Evolutionary conservation across 2,888 invertebrate genomes (phyloP).

Genomic region (Rhorus exstirpatorius): DNA sequence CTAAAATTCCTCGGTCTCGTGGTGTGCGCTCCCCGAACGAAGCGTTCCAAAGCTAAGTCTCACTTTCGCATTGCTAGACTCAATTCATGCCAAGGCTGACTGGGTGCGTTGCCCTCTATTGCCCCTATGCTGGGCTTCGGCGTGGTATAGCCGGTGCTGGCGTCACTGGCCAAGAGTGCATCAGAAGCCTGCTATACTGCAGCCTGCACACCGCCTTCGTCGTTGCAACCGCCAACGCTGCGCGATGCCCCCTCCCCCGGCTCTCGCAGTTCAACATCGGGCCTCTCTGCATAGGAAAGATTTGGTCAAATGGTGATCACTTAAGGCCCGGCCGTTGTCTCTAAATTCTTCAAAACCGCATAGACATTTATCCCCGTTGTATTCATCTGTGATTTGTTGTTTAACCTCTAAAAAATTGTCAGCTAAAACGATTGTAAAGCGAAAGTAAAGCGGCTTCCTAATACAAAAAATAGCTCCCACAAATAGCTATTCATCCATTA

Average conservation of each 20-base stretch:
- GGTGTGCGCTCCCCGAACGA: conserved; percentile 51
- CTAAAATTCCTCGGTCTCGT: conserved; percentile 67
- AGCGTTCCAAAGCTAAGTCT: conserved; percentile 77
- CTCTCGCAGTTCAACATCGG: conserved; percentile 50
- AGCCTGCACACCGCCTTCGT: conserved; percentile 52
- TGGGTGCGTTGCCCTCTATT: conserved; percentile 86
- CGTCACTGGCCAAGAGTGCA: conserved; percentile 78
- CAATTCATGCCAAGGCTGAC: conserved; percentile 86
- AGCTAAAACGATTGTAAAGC: too few relatives aligned
- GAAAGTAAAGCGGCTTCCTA: too few relatives aligned
- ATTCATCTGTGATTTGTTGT: too few relatives aligned
- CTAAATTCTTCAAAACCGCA: background rate
- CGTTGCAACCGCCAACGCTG: conserved; percentile 65
- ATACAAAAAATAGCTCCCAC: too few relatives aligned
- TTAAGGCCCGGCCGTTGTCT: background rate
- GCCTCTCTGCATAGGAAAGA: conserved; percentile 30
- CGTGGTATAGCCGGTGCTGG: conserved; percentile 64
- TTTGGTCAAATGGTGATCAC: conserved; percentile 27
- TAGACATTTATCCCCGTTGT: too few relatives aligned
- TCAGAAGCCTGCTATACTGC: conserved; percentile 62
- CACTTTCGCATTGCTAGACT: conserved; percentile 86
- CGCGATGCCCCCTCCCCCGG: conserved; percentile 29
- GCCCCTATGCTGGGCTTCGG: conserved; percentile 82
- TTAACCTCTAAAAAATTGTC: too few relatives aligned
- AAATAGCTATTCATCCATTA: too few relatives aligned